Evolutionary conservation across 2,113 vertebrate genomes (phyloP), one percentile per base, ranked within the genome.

Genomic region (Silurus asotus): DNA sequence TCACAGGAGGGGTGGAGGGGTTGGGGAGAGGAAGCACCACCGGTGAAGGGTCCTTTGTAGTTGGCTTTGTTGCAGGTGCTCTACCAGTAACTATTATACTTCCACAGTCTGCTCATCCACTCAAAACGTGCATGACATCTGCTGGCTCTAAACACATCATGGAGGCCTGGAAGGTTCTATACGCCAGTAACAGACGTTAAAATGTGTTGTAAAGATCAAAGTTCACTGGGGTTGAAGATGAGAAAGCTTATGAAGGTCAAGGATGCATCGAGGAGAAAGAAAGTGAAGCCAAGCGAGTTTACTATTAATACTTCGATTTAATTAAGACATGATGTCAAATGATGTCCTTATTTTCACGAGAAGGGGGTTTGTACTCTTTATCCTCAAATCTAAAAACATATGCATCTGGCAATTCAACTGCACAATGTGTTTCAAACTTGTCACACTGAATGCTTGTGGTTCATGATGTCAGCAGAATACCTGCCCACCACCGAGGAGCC

Each of bases 61-160:
- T 96, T 92, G 92, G 89, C 92, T 94, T 92, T 93, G 93, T 91
- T 95, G 95, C 95, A 96, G 95, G 95, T 96, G 95, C 91, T 94
- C 93, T 94, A 95, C 93, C 94, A 94, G 90, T 95, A 93, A 95
- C 88, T 93, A 93, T 95, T 94, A 95, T 92, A 92, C 82, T 69
- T 61, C 82, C 61, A 89, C 89, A 86, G 88, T 81, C 92, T 90
- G 92, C 93, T 93, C 92, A 92, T 94, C 93, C 93, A 91, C 92
- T 82, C 92, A 92, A 74, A 74, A 92, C 89, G 93, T 92, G 92
- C 87, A 88, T 86, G 88, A 94, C 95, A 96, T 96, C 94, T 95
- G 95, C 91, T 89, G 89, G 91, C 90, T 87, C 70, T 11, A 87
- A n/a, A 82, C 61, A 88, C 88, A 91, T 87, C 86, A 67, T 81